Evolutionary conservation across 2,113 vertebrate genomes (phyloP).

Genomic region (Gambusia holbrooki): DNA sequence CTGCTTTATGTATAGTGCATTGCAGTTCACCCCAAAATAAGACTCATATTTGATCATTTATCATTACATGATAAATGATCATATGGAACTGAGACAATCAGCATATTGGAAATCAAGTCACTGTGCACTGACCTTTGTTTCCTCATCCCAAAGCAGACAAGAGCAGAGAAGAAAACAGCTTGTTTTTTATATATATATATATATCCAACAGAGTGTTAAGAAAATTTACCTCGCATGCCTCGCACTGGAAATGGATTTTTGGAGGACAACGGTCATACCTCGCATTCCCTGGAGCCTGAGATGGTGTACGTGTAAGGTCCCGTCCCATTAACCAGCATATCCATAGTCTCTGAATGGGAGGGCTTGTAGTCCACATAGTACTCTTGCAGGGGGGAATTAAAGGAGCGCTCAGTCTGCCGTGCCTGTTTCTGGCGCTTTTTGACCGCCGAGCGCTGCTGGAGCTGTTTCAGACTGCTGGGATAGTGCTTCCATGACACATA

Average conservation of each 20-base stretch:
- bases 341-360: constrained; percentile 97
- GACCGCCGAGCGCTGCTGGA: constrained; percentile 91
- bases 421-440: constrained; percentile 93
- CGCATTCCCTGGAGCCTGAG: constrained; percentile 98
- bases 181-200: constrained; percentile 31
- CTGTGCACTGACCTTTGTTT: constrained; percentile 72
- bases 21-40: constrained; percentile 45
- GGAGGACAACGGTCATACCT: constrained; percentile 98
- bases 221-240: constrained; percentile 98
- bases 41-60: constrained; percentile 50
- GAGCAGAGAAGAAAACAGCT: constrained; percentile 37
- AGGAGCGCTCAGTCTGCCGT: constrained; percentile 89
- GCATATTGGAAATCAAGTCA: constrained; percentile 69
- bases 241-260: constrained; percentile 93
- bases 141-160: constrained; percentile 68
- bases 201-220: constrained; percentile 57
- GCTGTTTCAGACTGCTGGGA: constrained; percentile 94
- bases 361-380: constrained; percentile 99
- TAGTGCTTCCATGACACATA: constrained; percentile 97
- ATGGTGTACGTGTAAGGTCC: constrained; percentile 98
- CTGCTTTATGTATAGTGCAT: constrained; percentile 48
- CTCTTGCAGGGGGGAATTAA: constrained; percentile 97
- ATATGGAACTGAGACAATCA: constrained; percentile 54
- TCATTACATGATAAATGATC: constrained; percentile 51
- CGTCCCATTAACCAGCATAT: constrained; percentile 97